These are phyloP conservation scores for Adoxophyes honmai DNA, from an alignment of 1,140 invertebrate genomes.

Conservation along the genomic window DNA sequence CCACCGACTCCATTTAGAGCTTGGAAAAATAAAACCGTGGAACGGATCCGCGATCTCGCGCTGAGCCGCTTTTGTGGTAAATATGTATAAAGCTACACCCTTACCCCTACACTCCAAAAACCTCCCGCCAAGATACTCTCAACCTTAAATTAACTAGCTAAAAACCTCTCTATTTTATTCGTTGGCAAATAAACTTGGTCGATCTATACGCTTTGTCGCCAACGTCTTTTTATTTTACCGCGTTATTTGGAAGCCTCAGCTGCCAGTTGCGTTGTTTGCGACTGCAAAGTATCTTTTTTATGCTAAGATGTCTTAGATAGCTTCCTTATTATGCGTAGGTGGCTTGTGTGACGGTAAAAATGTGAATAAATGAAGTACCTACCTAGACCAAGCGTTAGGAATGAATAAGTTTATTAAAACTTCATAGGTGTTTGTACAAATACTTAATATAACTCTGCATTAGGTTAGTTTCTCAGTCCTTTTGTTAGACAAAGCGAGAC, in stretches of 20 bases:
- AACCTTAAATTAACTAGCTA: constrained; percentile 31
- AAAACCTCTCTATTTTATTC: not conserved
- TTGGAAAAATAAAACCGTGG: constrained; percentile 75
- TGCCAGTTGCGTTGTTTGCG: constrained; percentile 63
- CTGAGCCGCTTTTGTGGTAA: constrained; percentile 76
- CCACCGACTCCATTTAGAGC: constrained; percentile 77
- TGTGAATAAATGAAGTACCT: not conserved
- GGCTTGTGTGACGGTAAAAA: not conserved
- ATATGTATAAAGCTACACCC: constrained; percentile 70
- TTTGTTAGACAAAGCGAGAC: no score
- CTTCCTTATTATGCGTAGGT: not conserved
- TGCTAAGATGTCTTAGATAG: constrained; percentile 33
- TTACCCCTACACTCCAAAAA: constrained; percentile 16
- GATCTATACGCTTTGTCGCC: constrained; percentile 67
- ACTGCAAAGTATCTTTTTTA: constrained; percentile 39
- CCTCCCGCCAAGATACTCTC: constrained; percentile 27
- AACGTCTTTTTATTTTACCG: constrained; percentile 73
- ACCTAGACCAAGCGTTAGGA: not conserved
- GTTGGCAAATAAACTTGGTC: constrained; percentile 34
- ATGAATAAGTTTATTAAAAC: no score
- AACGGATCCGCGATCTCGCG: constrained; percentile 70
- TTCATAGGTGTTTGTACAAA: no score
- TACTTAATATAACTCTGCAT: no score
- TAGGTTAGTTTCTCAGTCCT: no score
- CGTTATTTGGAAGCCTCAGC: constrained; percentile 71